A percentile compares a stretch with the other conserved stretches of the same genome.
Conservation (phyloP, 1,140 invertebrate genomes). For the Meloidogyne exigua region DNA sequence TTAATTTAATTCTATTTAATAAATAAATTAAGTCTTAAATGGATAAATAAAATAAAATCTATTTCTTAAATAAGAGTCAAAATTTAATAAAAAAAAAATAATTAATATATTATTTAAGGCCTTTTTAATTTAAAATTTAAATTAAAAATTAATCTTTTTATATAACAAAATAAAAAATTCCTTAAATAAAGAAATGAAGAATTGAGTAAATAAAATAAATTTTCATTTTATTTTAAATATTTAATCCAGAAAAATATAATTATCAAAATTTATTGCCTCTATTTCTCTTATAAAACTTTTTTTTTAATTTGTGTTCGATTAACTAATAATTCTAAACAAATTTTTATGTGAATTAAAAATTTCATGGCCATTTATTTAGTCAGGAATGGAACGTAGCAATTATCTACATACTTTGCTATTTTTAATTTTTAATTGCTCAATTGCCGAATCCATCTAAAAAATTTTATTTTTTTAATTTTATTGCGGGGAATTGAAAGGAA, state of each 20-base stretch:
- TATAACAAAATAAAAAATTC: no score
- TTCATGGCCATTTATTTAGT: no score
- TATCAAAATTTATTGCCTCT: background rate
- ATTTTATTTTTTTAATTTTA: background rate
- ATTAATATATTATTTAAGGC: no score
- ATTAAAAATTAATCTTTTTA: no score
- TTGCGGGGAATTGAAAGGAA: background rate
- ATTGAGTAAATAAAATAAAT: background rate
- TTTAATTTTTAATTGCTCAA: background rate
- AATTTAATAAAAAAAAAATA: no score
- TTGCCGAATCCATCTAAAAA: background rate
- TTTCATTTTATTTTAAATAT: background rate
- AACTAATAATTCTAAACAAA: background rate
- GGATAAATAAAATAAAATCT: no score
- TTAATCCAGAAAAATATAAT: background rate
- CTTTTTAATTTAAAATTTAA: no score
- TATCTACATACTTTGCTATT: background rate
- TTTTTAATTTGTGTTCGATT: background rate
- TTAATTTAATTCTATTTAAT: no score
- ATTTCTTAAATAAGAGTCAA: no score
- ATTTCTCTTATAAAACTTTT: background rate
- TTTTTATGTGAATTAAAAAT: background rate
- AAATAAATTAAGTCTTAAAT: no score
- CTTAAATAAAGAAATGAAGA: background rate
- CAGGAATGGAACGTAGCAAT: background rate